Evolutionary conservation across 2,113 vertebrate genomes (phyloP), one percentile per base, ranked within the genome.

Genomic region (Bucco capensis): DNA sequence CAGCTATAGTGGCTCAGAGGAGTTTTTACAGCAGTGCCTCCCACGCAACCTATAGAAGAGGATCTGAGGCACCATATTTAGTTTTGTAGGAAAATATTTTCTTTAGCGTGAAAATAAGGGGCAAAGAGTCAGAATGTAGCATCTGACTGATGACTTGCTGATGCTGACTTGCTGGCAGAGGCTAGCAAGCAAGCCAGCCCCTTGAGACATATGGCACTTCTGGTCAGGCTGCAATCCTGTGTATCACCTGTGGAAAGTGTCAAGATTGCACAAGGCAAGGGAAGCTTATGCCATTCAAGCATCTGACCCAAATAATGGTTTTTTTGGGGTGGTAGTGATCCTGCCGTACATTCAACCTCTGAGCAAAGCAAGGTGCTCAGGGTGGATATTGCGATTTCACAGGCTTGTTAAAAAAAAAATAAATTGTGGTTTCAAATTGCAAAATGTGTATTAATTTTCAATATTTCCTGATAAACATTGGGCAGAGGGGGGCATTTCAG

Each of bases 181-280:
- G 21, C 31, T 5, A 12, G 22, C 13, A 22, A 50, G 78, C 33
- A 23, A 83, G 33, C 6, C 31, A 35, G 62, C 4, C 57, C 64
- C 2, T 1, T 0, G 19, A 67, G 21, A 53, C 64, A 17, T 11
- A 23, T 14, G 35, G 66, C 71, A 27, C 30, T 35, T 8, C 12
- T 15, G 64, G 47, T 24, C 70, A 49, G 62, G 62, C 46, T 53
- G 80, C 65, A 24, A 0, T 6, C 33, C 21, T n/a, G 33, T 2
- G 8, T 8, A 6, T 8, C 25, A 19, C 53, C 65, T 1, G 1
- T 8, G 16, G 30, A 12, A 15, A 19, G 37, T 6, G 37, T 17
- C 6, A 12, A 8, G 58, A 5, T 3, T 15, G 33, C 23, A 2
- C 0, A 1, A 2, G 33, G 54, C 10, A 8, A 12, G 49, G 53